Conservation (phyloP, 2,113 vertebrate species). For the Drymodes brunneopygia region DNA sequence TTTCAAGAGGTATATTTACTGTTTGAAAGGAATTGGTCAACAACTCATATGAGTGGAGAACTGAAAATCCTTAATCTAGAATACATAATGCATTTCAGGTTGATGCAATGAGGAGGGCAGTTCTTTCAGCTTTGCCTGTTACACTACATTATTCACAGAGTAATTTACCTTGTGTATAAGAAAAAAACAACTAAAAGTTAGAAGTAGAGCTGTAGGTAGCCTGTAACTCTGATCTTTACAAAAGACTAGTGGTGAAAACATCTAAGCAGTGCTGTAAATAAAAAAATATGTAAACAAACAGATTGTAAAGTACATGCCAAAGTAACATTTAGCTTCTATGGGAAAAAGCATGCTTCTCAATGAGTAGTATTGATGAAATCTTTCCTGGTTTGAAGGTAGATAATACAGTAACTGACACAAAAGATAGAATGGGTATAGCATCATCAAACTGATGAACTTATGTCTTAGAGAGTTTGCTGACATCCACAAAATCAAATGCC, state of each 20-base stretch:
- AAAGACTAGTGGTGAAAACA: not conserved
- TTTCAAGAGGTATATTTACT: not conserved
- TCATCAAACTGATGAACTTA: not conserved
- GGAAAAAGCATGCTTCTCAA: not conserved
- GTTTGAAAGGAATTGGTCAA: not conserved
- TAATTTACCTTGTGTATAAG: not conserved
- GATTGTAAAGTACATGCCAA: not conserved
- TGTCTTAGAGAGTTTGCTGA: not conserved
- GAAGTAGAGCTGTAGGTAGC: not conserved
- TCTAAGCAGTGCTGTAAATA: not conserved
- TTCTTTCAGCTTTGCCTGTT: not conserved
- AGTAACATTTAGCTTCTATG: not conserved
- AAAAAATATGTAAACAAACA: not conserved
- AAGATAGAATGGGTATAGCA: not conserved
- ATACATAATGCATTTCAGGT: not conserved
- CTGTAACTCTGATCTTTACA: not conserved
- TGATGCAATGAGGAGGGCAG: not conserved
- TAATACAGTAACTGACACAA: not conserved
- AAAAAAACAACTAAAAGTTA: not conserved
- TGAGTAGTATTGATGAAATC: not conserved
- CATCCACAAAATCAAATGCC: not conserved
- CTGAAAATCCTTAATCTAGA: not conserved
- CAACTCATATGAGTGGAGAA: not conserved
- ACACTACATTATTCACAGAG: not conserved
- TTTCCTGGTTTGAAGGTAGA: not conserved